phyloP scores from a whole-genome alignment of 1,140 invertebrate species.

The Caenorhabditis remanei region DNA sequence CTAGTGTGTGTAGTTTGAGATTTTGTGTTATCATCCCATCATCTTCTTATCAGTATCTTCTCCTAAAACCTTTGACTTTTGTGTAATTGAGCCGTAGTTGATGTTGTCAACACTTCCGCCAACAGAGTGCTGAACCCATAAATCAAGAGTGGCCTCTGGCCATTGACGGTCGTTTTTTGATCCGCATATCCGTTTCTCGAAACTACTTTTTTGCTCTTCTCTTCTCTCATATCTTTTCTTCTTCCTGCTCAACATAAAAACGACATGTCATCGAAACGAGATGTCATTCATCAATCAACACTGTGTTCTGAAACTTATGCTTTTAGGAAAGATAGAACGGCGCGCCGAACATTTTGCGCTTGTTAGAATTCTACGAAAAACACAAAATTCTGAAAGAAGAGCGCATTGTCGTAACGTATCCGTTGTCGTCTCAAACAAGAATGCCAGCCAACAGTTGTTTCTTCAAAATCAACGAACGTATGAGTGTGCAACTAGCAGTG shows the following conservation, averaged over 20 bases:
- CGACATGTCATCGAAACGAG: background rate
- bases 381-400: background rate
- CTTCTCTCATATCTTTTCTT: background rate
- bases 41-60: constrained; percentile 12
- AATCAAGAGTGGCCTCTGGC: constrained; percentile 49
- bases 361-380: background rate
- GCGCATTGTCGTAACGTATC: background rate
- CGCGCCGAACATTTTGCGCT: background rate
- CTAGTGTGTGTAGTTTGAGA: constrained; percentile 26
- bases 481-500: constrained; percentile 30
- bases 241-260: background rate
- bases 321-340: background rate
- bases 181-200: constrained; percentile 31
- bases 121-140: constrained; percentile 26
- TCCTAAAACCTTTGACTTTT: constrained; percentile 22
- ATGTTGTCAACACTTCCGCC: constrained; percentile 41
- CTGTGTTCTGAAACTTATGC: constrained; percentile 4
- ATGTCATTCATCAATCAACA: constrained; percentile 51
- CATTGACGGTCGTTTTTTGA: constrained; percentile 32
- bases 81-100: constrained; percentile 23
- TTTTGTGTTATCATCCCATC: constrained; percentile 30
- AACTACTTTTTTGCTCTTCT: background rate
- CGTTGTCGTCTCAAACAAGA: constrained; percentile 8
- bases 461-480: background rate
- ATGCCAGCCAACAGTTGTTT: constrained; percentile 44